Evolutionary conservation across 2,797 vertebrate species (phyloP).

Genomic region (Mastacembelus armatus): DNA sequence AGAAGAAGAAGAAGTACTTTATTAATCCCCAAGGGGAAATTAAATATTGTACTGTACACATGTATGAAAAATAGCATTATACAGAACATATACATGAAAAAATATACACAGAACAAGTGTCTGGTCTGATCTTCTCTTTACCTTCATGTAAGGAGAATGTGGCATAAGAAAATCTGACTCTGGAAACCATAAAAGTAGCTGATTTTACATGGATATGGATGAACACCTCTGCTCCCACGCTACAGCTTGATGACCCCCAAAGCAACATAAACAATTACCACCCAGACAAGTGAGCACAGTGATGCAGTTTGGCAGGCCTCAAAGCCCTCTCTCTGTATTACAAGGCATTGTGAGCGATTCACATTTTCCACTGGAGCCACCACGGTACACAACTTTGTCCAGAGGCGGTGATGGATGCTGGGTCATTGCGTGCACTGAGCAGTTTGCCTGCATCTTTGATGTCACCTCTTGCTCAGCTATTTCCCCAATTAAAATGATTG

Average conservation of each 20-base stretch:
- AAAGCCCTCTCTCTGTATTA: constrained; percentile 44
- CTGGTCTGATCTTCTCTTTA: constrained; percentile 30
- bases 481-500: constrained; percentile 68
- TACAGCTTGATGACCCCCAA: constrained; percentile 20
- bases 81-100: constrained; percentile 16
- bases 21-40: too few species aligned
- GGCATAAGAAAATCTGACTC: constrained; percentile 28
- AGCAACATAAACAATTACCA: constrained; percentile 42
- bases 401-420: constrained; percentile 30
- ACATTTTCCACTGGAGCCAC: constrained; percentile 69
- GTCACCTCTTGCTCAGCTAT: constrained; percentile 48
- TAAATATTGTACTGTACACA: constrained; percentile 11
- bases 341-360: constrained; percentile 50
- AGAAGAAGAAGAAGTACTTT: too few species aligned
- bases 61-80: constrained; percentile 43
- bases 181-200: constrained; percentile 5
- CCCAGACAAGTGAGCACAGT: constrained; percentile 53
- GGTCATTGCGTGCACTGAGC: constrained; percentile 41
- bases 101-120: background rate
- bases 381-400: constrained; percentile 44
- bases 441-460: constrained; percentile 50
- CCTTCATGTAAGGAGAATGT: constrained; percentile 27
- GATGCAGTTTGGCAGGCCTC: constrained; percentile 53
- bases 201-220: constrained; percentile 33
- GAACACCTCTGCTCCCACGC: constrained; percentile 27